A percentile compares a stretch with the other conserved stretches of the same genome.
Conservation (phyloP, 1,140 invertebrate species). For the Drosophila takahashii region DNA sequence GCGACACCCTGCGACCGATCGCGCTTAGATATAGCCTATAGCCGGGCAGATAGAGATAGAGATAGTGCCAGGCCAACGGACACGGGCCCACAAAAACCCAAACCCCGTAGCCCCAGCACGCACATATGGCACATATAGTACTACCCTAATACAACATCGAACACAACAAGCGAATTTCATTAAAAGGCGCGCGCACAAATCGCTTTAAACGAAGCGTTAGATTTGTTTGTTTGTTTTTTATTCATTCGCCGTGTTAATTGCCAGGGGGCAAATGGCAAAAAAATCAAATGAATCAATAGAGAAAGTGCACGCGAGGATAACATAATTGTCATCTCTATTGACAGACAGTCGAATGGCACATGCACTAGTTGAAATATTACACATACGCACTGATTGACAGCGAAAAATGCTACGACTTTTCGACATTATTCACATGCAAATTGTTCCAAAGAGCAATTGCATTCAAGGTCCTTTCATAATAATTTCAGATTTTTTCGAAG, state of each 20-base stretch:
- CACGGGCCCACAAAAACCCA: constrained; percentile 37
- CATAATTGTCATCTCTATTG: constrained; percentile 6
- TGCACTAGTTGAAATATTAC: constrained; percentile 10
- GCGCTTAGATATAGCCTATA: constrained; percentile 68
- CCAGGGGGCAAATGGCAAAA: not conserved
- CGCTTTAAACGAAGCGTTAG: constrained; percentile 59
- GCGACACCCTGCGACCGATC: constrained; percentile 47
- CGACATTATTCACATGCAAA: constrained; percentile 40
- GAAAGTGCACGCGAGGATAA: constrained; percentile 24
- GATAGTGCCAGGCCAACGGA: constrained; percentile 73
- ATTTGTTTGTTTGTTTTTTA: constrained; percentile 29
- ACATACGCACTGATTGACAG: constrained; percentile 26
- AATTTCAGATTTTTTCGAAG: constrained; percentile 48
- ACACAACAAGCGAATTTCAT: constrained; percentile 56
- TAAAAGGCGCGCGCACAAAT: constrained; percentile 68
- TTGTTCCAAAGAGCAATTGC: constrained; percentile 34
- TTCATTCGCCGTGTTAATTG: constrained; percentile 33
- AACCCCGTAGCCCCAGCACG: constrained; percentile 34
- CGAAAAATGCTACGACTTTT: not conserved
- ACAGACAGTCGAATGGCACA: constrained; percentile 5
- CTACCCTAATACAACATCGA: constrained; percentile 47
- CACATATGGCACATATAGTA: constrained; percentile 37
- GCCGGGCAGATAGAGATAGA: constrained; percentile 56
- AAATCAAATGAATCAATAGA: not conserved
- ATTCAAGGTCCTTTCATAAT: constrained; percentile 45